Evolutionary conservation across 1,140 invertebrate species (phyloP), one percentile per base, ranked within the genome.

Genomic region (Drosophila punjabiensis): DNA sequence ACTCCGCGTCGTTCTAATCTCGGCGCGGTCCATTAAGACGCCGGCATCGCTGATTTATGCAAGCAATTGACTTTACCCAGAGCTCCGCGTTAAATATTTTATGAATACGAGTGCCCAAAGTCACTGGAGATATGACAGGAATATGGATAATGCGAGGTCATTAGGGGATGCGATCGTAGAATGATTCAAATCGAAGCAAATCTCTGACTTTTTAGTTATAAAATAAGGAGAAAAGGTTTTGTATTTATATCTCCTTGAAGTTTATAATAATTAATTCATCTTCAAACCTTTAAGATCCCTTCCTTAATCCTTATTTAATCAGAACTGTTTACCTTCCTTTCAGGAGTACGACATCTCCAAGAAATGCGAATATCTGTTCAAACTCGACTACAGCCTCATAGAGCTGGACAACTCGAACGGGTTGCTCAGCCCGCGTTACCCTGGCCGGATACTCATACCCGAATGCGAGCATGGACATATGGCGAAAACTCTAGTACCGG

Each of bases 391-490:
- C 84, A 94, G 93, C 67, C 92, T 95, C 79, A 94, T 94, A 52
- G 93, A 94, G 76, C 94, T 97, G 70, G 94, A 95, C 50, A 97
- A 97, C 84, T 93, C 93, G 32, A 94, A 93, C 73, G 96, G 96
- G n/a, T 95, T 96, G 82, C 93, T 97, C n/a, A 96, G 96, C 93
- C 94, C 95, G 48, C 95, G 96, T 69, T 97, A 97, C 93, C 97
- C 96, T 41, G 95, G 95, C 79, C 95, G 96, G 62, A 94, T 97
- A 61, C 94, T 97, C 50, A 94, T 97, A 78, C 94, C 96, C 16
- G 96, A 97, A 87, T 94, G 95, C 90, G 96, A 97, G 62, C 79
- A 90, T 30, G 83, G 89, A 5, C 92, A 93, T 64, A 94, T 92
- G 88, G 67, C 91, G 43, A 91, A 88, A n/a, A 92, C 82, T 0